Conservation (phyloP, 2,888 invertebrate genomes). For the Octonoba sinensis region DNA sequence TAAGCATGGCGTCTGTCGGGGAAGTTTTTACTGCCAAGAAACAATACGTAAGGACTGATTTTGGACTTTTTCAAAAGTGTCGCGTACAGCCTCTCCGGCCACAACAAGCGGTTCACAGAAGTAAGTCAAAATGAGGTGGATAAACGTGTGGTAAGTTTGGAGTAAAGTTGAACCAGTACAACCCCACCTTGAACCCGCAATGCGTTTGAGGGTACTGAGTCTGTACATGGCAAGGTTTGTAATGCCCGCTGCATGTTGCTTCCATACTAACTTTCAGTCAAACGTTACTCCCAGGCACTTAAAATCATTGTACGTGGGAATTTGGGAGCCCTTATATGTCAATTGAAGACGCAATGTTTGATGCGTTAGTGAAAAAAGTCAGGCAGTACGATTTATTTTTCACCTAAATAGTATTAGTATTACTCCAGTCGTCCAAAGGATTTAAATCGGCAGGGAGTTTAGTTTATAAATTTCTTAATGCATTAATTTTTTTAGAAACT, state of each 20-base stretch:
- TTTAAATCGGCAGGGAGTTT: not conserved
- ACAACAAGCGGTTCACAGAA: conserved; percentile 1
- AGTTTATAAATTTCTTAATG: no score
- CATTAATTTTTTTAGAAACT: no score
- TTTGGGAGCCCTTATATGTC: not conserved
- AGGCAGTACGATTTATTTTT: conserved; percentile 3
- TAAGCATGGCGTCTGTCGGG: conserved; percentile 10
- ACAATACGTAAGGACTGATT: conserved; percentile 6
- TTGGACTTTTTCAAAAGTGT: not conserved
- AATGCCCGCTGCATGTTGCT: no score
- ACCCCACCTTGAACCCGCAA: no score
- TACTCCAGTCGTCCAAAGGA: not conserved
- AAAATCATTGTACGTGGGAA: no score
- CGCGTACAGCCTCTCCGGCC: not conserved
- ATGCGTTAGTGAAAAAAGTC: not conserved
- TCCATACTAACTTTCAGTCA: no score
- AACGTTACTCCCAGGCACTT: no score
- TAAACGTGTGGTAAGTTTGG: no score
- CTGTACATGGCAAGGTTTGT: no score
- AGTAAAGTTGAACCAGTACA: no score
- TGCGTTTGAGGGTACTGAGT: no score
- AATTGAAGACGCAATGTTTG: not conserved
- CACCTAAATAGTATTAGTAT: no score
- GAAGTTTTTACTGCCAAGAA: conserved; percentile 3
- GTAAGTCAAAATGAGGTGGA: conserved; percentile 2